phyloP scores from a whole-genome alignment of 2,113 vertebrate species.

The Capreolus pygargus region DNA sequence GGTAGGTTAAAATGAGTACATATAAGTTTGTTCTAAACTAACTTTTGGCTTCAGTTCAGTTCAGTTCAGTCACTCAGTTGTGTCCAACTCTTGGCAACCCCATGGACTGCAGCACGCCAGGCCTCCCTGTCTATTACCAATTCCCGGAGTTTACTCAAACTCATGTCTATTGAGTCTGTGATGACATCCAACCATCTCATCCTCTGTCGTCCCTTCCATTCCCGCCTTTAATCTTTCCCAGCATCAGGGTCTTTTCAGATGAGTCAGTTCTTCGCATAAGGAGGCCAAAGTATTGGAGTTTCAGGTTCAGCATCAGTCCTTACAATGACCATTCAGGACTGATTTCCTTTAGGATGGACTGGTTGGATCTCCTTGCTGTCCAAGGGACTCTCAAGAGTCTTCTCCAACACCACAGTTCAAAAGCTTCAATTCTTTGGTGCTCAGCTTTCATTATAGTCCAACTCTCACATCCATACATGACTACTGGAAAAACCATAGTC shows the following conservation, averaged over 20 bases:
- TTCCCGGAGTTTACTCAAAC: background rate
- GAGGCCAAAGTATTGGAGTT: background rate
- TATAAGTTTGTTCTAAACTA: background rate
- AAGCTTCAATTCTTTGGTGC: background rate
- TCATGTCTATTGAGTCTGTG: background rate
- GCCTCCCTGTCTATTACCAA: background rate
- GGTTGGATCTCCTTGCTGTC: background rate
- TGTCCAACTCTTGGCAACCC: background rate
- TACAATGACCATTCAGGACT: background rate
- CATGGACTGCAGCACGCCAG: background rate
- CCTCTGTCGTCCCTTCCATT: background rate
- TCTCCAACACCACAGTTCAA: background rate
- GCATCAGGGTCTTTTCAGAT: background rate
- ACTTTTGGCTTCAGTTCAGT: background rate
- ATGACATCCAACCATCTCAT: background rate
- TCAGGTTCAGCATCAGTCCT: background rate
- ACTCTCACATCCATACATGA: background rate
- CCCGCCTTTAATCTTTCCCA: background rate
- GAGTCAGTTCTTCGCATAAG: background rate
- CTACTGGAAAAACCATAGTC: background rate
- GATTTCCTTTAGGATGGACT: background rate
- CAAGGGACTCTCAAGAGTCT: background rate
- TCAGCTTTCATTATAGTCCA: background rate
- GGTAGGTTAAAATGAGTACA: slow-evolving; percentile 2
- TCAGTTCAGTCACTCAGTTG: background rate